These are phyloP conservation scores for Apodemus speciosus DNA, from an alignment of 2,113 vertebrate species.

Conservation along the genomic window DNA sequence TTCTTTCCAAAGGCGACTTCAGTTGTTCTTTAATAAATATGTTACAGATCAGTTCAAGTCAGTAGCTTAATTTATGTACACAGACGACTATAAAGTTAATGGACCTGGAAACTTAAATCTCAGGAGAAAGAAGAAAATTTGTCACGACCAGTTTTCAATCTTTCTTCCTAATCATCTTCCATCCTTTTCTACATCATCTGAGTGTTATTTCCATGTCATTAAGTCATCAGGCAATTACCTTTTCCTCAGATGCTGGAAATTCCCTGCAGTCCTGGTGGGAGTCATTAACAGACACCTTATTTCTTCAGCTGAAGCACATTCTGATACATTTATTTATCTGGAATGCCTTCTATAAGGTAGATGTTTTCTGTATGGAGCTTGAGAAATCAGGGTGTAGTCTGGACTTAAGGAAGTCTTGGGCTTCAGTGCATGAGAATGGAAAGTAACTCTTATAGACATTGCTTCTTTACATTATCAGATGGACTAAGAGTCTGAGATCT, in stretches of 20 bases:
- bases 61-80: constrained; percentile 50
- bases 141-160: neutral
- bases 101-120: constrained; percentile 31
- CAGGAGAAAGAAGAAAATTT: constrained; percentile 37
- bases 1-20: neutral
- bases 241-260: constrained; percentile 16
- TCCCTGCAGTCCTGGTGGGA: constrained; percentile 3
- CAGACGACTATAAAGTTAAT: constrained; percentile 46
- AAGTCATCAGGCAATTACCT: constrained; percentile 38
- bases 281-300: constrained; percentile 42
- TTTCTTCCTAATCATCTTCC: neutral
- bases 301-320: neutral
- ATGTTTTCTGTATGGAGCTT: neutral
- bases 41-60: constrained; percentile 27
- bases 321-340: constrained; percentile 39
- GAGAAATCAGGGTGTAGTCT: constrained; percentile 5
- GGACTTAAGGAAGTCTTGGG: neutral
- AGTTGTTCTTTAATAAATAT: neutral
- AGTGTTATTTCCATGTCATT: constrained; percentile 37
- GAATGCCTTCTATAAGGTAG: neutral
- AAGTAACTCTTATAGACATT: neutral
- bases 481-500: neutral
- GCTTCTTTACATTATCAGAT: neutral
- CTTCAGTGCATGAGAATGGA: neutral
- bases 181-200: neutral